Percentiles rank a stretch among this genome's conserved stretches.
Conservation (phyloP, 2,888 invertebrate genomes). For the Macrophya annulata region DNA sequence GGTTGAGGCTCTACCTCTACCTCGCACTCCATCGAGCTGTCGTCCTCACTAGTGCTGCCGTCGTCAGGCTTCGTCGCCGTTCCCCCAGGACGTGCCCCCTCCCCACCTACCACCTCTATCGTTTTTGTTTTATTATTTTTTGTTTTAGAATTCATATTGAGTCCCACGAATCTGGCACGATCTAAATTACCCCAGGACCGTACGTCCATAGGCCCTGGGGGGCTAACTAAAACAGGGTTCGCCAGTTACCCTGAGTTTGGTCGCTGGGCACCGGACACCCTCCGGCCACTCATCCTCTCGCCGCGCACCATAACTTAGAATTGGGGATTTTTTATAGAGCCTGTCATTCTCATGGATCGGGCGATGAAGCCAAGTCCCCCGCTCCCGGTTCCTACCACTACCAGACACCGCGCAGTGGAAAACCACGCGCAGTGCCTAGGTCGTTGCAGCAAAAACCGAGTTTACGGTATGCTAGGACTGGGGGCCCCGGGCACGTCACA, state of each 20-base stretch:
- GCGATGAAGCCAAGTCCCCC: neutral
- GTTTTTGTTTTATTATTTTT: neutral
- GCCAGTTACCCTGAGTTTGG: slow-evolving; percentile 1
- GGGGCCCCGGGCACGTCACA: no score
- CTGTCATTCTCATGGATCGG: neutral
- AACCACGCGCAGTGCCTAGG: no score
- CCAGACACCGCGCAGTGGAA: neutral
- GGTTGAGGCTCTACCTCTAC: no score
- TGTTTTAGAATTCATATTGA: neutral
- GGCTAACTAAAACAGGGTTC: neutral
- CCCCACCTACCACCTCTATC: neutral
- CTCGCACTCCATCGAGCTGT: no score
- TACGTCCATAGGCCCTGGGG: slow-evolving; percentile 9
- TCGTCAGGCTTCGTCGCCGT: neutral
- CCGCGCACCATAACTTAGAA: neutral
- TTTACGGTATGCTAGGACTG: no score
- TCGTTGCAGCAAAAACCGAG: no score
- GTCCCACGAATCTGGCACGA: slow-evolving; percentile 30
- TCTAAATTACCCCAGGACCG: slow-evolving; percentile 7
- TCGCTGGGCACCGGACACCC: neutral
- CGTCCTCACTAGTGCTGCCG: no score
- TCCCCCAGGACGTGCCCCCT: neutral
- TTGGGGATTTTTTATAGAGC: neutral
- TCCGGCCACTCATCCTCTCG: neutral
- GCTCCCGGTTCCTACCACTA: neutral